These are phyloP conservation scores for Eupsilia transversa DNA, from an alignment of 2,888 invertebrate species.

Conservation along the genomic window DNA sequence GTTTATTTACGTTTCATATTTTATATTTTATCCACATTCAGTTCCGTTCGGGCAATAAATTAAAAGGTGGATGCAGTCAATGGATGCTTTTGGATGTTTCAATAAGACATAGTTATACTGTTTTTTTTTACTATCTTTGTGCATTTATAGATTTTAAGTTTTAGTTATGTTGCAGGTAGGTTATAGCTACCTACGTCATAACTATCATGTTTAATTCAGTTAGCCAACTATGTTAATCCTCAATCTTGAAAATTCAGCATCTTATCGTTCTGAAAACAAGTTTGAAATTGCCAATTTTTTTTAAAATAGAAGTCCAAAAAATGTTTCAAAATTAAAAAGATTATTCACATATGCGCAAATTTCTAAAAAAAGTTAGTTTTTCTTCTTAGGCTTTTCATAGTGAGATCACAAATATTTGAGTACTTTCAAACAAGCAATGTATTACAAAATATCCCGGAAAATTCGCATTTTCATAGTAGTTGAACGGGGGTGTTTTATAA, in stretches of 20 bases:
- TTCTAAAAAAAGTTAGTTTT: not conserved
- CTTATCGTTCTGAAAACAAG: rapidly evolving
- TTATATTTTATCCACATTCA: conserved; percentile 40
- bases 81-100: conserved; percentile 5
- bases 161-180: too few relatives aligned
- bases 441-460: conserved; percentile 38
- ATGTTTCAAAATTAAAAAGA: not conserved
- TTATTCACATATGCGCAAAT: not conserved
- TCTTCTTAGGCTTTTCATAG: not conserved
- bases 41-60: conserved; percentile 23
- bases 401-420: too few relatives aligned
- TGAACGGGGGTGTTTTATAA: conserved; percentile 83
- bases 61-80: conserved; percentile 7
- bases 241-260: not conserved
- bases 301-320: not conserved
- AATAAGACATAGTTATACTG: not conserved
- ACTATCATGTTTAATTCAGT: not conserved
- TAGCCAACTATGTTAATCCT: not conserved
- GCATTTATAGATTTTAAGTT: too few relatives aligned
- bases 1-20: conserved; percentile 51
- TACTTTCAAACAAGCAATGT: conserved; percentile 53
- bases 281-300: not conserved
- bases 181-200: too few relatives aligned
- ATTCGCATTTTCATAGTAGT: conserved; percentile 59
- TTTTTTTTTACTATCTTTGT: not conserved